Base-by-base conservation (phyloP, 2,888 invertebrate genomes). In the Alloscopus bannaensis region DNA sequence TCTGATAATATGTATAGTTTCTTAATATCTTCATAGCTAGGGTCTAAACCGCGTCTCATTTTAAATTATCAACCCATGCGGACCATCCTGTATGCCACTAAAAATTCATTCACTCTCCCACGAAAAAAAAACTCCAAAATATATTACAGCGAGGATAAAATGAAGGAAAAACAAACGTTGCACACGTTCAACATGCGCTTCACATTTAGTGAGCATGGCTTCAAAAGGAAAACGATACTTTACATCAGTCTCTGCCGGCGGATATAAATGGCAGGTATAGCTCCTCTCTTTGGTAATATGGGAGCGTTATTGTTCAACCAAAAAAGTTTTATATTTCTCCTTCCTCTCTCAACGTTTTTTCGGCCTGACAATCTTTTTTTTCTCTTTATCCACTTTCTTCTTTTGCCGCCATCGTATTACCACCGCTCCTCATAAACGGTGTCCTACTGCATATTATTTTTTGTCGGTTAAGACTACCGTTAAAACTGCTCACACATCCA, bases 71-170 rank as follows among this genome's bases (percentile, higher is more conserved):
- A n/a, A n/a, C n/a, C n/a, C n/a, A n/a, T n/a, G n/a, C n/a, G n/a
- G n/a, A n/a, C n/a, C n/a, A n/a, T n/a, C n/a, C n/a, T n/a, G n/a
- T n/a, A n/a, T n/a, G n/a, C n/a, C n/a, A n/a, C n/a, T n/a, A n/a
- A 75, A 81, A 76, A 77, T 70, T 70, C 65, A 77, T 77, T 77
- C 70, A 77, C 70, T 69, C 70, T 70, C 52, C 69, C 70, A 77
- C 70, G n/a, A n/a, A n/a, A n/a, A n/a, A n/a, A 70, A 77, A 70
- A 65, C 70, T 70, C 22, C 6, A 6, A 6, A 36, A 13, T 36
- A 59, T 50, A 18, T 16, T 55, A 31, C 55, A 28, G 42, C 28
- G 57, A n/a, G 31, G 42, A n/a, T 52, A 68, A 62, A 55, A 76
- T 69, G 50, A 36, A 55, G 57, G 73, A 40, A 71, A 66, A 76